Conservation (phyloP, 1,140 invertebrate genomes). For the Rhyacophila brunnea region DNA sequence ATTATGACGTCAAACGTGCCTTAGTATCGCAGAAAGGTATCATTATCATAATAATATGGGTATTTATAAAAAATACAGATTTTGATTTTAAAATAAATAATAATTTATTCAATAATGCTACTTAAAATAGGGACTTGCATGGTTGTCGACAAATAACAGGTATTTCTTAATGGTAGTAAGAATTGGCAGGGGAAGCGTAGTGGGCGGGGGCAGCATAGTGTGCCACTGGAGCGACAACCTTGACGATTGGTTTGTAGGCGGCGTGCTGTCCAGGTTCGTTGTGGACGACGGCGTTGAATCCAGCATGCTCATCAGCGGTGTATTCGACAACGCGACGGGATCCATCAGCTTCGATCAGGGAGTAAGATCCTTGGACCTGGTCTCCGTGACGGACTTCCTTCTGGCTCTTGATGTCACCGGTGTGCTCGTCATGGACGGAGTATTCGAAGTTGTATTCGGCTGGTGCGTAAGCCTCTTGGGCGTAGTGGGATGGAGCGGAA, state of each 20-base stretch:
- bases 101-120: neutral
- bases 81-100: too few species aligned
- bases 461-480: conserved; percentile 38
- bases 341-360: conserved; percentile 63
- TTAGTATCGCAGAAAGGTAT: too few species aligned
- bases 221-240: conserved; percentile 28
- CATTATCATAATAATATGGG: too few species aligned
- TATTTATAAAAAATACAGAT: too few species aligned
- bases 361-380: conserved; percentile 59
- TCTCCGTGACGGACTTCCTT: conserved; percentile 59
- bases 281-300: conserved; percentile 67
- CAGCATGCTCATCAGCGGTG: conserved; percentile 68
- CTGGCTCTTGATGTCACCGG: conserved; percentile 61
- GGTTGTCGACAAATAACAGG: conserved; percentile 11
- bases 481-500: conserved; percentile 37
- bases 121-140: conserved; percentile 20
- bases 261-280: conserved; percentile 54
- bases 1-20: too few species aligned
- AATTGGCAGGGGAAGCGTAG: conserved; percentile 38
- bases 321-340: conserved; percentile 70
- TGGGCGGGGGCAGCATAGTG: conserved; percentile 26
- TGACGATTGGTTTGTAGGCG: conserved; percentile 38
- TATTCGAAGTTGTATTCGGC: conserved; percentile 55
- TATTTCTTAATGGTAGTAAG: conserved; percentile 25
- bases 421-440: conserved; percentile 54